Conservation (phyloP, 2,113 vertebrate genomes). For the Tachuris rubrigastra region DNA sequence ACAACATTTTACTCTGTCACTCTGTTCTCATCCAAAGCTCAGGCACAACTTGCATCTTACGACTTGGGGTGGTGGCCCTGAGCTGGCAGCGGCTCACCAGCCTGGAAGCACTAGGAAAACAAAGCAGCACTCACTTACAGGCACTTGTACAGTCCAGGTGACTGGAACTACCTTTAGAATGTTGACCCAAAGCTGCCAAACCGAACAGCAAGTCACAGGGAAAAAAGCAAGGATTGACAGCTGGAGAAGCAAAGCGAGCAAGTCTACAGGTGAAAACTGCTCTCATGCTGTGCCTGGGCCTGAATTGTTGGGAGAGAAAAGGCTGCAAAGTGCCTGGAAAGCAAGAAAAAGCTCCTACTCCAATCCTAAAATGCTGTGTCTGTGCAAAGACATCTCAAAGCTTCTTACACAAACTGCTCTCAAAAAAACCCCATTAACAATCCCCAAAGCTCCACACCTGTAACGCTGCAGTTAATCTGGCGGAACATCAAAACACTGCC, state of each 20-base stretch:
- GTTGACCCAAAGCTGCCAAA: not conserved
- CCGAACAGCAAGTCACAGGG: not conserved
- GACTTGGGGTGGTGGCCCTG: too few species aligned
- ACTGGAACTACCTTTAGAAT: not conserved
- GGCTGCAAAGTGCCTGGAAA: not conserved
- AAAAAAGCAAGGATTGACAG: not conserved
- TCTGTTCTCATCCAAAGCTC: not conserved
- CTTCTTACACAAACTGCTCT: not conserved
- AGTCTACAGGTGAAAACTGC: not conserved
- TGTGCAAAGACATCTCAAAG: not conserved
- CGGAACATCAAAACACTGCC: not conserved
- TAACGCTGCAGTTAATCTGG: not conserved
- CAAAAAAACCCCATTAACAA: too few species aligned
- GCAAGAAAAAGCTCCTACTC: not conserved
- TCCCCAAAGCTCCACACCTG: rapidly evolving
- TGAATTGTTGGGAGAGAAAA: not conserved
- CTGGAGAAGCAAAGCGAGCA: not conserved
- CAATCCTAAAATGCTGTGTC: not conserved
- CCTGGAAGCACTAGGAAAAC: not conserved
- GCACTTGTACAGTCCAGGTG: not conserved
- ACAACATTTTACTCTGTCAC: rapidly evolving
- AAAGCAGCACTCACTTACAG: not conserved
- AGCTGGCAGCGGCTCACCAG: not conserved
- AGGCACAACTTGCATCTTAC: not conserved
- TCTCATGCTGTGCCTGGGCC: not conserved